These are phyloP conservation scores for Actinia tenebrosa DNA, from an alignment of 64 coral and sea anemone species.

Conservation along the genomic window DNA sequence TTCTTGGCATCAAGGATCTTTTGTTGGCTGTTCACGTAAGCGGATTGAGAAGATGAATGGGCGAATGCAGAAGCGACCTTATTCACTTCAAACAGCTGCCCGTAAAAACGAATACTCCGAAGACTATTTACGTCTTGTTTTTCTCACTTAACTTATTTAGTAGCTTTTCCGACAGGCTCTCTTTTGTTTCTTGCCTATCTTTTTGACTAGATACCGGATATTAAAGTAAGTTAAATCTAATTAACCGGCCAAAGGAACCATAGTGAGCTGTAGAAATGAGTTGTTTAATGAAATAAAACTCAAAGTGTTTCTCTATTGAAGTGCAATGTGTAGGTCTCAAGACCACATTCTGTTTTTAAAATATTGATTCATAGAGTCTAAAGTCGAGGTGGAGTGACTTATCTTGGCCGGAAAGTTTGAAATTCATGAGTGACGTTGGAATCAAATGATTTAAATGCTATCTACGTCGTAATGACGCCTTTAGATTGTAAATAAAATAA, in stretches of 20 bases:
- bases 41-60: no score
- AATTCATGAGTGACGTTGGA: not conserved
- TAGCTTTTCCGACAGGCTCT: not conserved
- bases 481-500: not conserved
- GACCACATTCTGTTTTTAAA: not conserved
- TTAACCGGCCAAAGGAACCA: not conserved
- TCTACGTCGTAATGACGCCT: not conserved
- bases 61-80: not conserved
- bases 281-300: conserved; percentile 8
- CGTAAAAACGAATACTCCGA: not conserved
- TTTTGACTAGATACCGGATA: not conserved
- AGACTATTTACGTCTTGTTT: not conserved
- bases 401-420: not conserved
- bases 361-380: not conserved
- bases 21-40: not conserved
- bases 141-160: not conserved
- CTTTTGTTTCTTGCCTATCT: conserved; percentile 10
- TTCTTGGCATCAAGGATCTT: not conserved
- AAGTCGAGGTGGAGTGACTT: not conserved
- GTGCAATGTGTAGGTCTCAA: not conserved
- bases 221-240: conserved; percentile 8
- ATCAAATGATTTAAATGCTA: not conserved
- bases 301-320: not conserved
- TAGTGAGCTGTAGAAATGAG: not conserved
- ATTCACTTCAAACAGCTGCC: not conserved